Conservation (phyloP, 2,797 vertebrate genomes). For the Coreius guichenoti region DNA sequence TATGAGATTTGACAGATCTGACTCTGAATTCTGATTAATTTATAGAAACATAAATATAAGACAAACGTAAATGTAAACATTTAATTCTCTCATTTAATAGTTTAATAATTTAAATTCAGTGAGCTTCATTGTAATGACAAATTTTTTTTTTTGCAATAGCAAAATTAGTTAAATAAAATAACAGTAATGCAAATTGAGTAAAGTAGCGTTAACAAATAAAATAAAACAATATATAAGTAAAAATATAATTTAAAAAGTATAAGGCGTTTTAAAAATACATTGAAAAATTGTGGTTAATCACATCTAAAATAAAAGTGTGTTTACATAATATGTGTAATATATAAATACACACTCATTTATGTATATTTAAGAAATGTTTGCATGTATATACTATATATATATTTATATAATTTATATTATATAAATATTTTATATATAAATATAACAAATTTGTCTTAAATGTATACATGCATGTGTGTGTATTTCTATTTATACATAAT, state of each 20-base stretch:
- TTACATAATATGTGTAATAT: no score
- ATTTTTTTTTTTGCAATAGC: no score
- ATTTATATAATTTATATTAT: no score
- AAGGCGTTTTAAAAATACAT: not conserved
- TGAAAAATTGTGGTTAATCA: not conserved
- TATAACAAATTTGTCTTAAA: no score
- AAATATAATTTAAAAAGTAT: not conserved
- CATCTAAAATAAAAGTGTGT: no score
- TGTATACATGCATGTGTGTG: no score
- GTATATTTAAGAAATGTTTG: no score
- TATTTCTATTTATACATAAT: no score
- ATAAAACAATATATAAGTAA: not conserved
- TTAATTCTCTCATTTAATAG: not conserved
- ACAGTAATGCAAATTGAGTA: not conserved
- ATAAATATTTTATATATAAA: no score
- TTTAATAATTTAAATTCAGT: not conserved
- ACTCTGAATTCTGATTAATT: not conserved
- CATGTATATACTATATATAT: no score
- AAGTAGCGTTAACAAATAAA: not conserved
- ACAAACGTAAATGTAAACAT: not conserved
- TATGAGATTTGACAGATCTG: not conserved
- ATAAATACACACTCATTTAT: no score
- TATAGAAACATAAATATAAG: no score
- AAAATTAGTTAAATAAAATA: not conserved
- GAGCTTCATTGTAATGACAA: not conserved